Evolutionary conservation across 2,888 invertebrate genomes (phyloP).

Genomic region (Sphinx pinastri): DNA sequence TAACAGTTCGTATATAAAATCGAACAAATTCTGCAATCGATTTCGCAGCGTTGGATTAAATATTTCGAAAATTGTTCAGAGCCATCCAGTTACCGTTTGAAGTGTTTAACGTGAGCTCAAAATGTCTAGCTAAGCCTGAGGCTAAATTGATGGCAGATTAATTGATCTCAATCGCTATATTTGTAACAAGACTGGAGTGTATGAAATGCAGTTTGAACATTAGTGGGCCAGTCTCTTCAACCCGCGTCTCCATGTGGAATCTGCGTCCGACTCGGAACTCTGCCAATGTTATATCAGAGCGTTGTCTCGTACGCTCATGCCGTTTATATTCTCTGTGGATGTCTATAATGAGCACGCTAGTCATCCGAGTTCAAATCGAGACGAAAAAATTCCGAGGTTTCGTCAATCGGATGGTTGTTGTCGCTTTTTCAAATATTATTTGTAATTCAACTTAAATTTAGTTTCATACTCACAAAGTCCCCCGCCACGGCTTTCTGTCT

Average conservation of each 20-base stretch:
- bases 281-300: slow-evolving; percentile 57
- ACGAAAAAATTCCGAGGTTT: neutral
- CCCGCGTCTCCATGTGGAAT: slow-evolving; percentile 12
- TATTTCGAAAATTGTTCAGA: no score
- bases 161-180: neutral
- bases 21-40: no score
- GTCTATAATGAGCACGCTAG: slow-evolving; percentile 6
- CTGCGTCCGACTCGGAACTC: slow-evolving; percentile 52
- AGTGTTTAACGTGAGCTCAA: no score
- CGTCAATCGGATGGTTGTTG: neutral
- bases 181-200: neutral
- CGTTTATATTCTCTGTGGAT: slow-evolving; percentile 1
- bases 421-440: neutral
- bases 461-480: no score
- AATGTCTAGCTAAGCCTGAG: neutral
- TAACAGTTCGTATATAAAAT: no score
- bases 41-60: no score
- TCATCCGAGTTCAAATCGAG: slow-evolving; percentile 7
- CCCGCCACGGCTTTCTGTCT: no score
- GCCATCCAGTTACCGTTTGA: no score
- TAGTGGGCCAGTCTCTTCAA: slow-evolving; percentile 14
- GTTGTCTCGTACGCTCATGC: slow-evolving; percentile 35
- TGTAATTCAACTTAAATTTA: neutral
- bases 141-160: neutral
- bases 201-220: neutral